Percentiles rank a stretch among this genome's conserved stretches.
phyloP scores from a whole-genome alignment of 1,140 invertebrate species.

The Pristionchus pacificus region DNA sequence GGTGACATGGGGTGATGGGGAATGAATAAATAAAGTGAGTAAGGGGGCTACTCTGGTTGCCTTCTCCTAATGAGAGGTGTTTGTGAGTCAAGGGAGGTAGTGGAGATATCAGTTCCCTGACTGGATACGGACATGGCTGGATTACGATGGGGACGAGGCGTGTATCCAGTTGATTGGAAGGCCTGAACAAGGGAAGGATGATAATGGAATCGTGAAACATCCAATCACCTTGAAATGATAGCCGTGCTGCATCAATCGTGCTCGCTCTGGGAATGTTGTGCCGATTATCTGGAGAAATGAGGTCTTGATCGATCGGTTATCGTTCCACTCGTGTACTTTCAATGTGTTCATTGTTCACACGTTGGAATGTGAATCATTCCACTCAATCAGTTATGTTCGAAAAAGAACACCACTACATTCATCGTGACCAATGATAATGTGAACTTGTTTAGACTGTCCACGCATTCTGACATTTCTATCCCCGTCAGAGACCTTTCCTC shows the following conservation, averaged over 20 bases:
- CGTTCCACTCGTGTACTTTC: constrained; percentile 28
- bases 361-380: background rate
- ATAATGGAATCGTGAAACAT: background rate
- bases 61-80: background rate
- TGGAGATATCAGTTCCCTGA: constrained; percentile 12
- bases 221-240: background rate
- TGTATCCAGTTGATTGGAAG: constrained; percentile 7
- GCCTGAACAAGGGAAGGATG: background rate
- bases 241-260: background rate
- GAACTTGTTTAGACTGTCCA: no score
- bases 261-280: background rate
- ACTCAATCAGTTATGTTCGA: no score
- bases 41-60: no score
- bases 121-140: background rate
- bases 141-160: constrained; percentile 4
- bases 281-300: background rate
- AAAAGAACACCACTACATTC: no score
- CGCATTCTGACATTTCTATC: no score
- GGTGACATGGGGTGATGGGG: no score
- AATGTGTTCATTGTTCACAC: constrained; percentile 29
- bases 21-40: no score
- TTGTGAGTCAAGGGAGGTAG: background rate
- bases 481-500: no score
- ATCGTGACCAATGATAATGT: no score
- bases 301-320: constrained; percentile 37